Evolutionary conservation across 2,113 vertebrate genomes (phyloP).

Genomic region (Hemibagrus wyckioides): DNA sequence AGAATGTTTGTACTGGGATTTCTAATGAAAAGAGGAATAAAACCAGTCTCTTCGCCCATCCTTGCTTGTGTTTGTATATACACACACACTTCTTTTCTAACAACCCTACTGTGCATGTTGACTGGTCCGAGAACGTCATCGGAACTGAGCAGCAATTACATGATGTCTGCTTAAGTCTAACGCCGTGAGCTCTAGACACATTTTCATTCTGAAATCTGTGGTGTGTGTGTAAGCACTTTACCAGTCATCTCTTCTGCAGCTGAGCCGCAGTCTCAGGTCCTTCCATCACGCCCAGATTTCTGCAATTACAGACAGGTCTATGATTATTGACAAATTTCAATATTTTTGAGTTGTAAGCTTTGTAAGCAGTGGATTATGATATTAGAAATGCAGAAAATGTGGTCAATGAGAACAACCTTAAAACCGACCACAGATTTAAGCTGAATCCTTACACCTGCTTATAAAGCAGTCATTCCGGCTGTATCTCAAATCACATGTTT

Average conservation of each 20-base stretch:
- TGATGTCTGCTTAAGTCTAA: background rate
- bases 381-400: background rate
- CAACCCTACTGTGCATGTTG: background rate
- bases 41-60: background rate
- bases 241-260: background rate
- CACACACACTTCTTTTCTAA: background rate
- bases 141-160: slow-evolving; percentile 5
- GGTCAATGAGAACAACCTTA: background rate
- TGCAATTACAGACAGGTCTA: background rate
- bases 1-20: too few species aligned
- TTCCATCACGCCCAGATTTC: background rate
- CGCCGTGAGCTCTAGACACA: background rate
- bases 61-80: background rate
- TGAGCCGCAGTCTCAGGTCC: background rate
- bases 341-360: background rate
- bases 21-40: background rate
- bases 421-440: background rate
- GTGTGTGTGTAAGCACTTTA: background rate
- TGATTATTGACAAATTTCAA: background rate
- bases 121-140: background rate
- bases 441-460: background rate
- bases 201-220: background rate
- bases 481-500: background rate
- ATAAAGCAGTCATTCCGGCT: background rate
- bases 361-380: background rate